Conservation (phyloP, 2,113 vertebrate genomes). For the Numenius arquata region DNA sequence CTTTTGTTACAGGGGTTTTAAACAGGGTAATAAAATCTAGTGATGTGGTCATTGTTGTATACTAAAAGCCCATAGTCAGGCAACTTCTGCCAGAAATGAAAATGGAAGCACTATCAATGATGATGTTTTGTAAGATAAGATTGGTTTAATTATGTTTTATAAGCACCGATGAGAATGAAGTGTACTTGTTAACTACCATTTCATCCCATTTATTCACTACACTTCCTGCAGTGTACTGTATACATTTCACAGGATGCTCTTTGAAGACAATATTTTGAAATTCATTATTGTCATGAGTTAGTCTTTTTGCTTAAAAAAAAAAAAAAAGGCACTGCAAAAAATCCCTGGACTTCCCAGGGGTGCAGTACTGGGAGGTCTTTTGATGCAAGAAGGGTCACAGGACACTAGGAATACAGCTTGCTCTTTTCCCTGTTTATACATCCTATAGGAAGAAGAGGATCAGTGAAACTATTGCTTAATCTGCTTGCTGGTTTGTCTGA, state of each 20-base stretch:
- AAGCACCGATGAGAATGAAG: not conserved
- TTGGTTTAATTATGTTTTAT: constrained; percentile 40
- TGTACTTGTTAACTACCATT: constrained; percentile 7
- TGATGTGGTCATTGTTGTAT: constrained; percentile 18
- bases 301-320: not conserved
- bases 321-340: not conserved
- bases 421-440: not conserved
- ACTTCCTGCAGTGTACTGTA: not conserved
- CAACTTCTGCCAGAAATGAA: constrained; percentile 27
- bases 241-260: not conserved
- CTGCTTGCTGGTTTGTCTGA: not conserved
- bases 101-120: constrained; percentile 42
- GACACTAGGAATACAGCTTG: not conserved
- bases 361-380: not conserved
- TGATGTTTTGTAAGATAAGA: constrained; percentile 34
- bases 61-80: not conserved
- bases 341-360: not conserved
- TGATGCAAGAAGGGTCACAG: not conserved
- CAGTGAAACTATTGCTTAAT: not conserved
- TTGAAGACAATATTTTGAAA: constrained; percentile 3
- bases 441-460: not conserved
- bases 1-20: constrained; percentile 35
- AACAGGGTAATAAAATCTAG: constrained; percentile 42
- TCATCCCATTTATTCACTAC: not conserved
- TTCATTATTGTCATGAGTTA: not conserved